These are phyloP conservation scores for Eonycteris spelaea DNA, from an alignment of 2,113 vertebrate species.

Conservation along the genomic window DNA sequence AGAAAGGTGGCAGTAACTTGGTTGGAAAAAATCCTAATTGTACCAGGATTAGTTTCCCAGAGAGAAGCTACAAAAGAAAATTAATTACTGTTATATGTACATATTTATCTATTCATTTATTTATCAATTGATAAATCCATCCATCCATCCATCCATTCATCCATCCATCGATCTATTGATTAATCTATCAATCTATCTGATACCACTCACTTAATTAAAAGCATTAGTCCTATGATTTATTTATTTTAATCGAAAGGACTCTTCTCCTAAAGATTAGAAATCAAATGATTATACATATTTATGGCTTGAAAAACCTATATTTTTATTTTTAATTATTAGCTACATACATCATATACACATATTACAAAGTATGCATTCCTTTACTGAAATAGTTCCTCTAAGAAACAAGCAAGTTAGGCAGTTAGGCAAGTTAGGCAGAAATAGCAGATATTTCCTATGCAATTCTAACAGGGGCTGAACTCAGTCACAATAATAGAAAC, in stretches of 20 bases:
- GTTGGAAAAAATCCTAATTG: constrained; percentile 87
- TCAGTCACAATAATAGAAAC: background rate
- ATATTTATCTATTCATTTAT: background rate
- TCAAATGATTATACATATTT: background rate
- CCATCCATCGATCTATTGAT: background rate
- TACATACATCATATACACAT: background rate
- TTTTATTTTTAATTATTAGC: constrained; percentile 1
- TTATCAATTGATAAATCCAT: background rate
- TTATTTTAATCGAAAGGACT: background rate
- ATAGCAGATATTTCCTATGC: background rate
- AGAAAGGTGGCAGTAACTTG: constrained; percentile 87
- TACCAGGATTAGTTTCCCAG: constrained; percentile 82
- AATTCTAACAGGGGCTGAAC: background rate
- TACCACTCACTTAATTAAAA: background rate
- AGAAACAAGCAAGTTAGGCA: background rate
- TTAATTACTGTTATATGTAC: background rate
- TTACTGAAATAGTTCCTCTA: background rate
- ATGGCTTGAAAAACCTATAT: background rate
- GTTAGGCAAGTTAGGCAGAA: background rate
- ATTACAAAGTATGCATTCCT: background rate
- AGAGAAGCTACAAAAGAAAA: constrained; percentile 83
- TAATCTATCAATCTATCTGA: background rate
- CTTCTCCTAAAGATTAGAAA: background rate
- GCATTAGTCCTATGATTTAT: background rate
- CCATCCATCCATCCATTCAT: background rate